These are phyloP conservation scores for Octopus sinensis DNA, from an alignment of 1,140 invertebrate species.

Conservation along the genomic window DNA sequence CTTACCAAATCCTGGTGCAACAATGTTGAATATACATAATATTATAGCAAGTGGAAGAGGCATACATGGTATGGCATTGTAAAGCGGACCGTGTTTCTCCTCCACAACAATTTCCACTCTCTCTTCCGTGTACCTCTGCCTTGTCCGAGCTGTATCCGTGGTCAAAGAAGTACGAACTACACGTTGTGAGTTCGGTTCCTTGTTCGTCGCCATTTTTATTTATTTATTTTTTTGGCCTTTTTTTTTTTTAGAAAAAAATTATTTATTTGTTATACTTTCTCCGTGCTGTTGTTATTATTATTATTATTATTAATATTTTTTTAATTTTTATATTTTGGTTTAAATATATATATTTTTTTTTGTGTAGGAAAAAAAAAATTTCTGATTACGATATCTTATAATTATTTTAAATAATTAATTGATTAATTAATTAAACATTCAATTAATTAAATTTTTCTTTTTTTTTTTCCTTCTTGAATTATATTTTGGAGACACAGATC, in stretches of 20 bases:
- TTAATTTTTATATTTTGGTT: not conserved
- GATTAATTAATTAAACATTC: too few species aligned
- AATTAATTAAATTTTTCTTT: not conserved
- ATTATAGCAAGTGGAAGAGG: conserved; percentile 58
- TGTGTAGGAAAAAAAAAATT: not conserved
- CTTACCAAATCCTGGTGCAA: conserved; percentile 60
- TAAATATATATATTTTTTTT: not conserved
- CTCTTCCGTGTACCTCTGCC: conserved; percentile 28
- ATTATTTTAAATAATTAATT: too few species aligned
- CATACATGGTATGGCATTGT: conserved; percentile 61
- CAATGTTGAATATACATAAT: conserved; percentile 59
- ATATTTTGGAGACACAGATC: not conserved
- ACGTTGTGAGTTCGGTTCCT: not conserved
- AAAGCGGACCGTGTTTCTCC: conserved; percentile 59
- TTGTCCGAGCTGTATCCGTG: conserved; percentile 14
- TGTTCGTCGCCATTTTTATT: conserved; percentile 12
- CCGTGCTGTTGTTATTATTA: not conserved
- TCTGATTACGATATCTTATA: too few species aligned
- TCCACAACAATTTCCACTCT: conserved; percentile 52
- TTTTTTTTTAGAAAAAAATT: conserved; percentile 9
- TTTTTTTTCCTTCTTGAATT: not conserved
- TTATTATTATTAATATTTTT: not conserved
- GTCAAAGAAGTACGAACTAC: conserved; percentile 8
- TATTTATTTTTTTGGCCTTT: conserved; percentile 8
- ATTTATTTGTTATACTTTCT: conserved; percentile 1